Conservation (phyloP, 1,140 invertebrate genomes). For the Platyscapa corneri region DNA sequence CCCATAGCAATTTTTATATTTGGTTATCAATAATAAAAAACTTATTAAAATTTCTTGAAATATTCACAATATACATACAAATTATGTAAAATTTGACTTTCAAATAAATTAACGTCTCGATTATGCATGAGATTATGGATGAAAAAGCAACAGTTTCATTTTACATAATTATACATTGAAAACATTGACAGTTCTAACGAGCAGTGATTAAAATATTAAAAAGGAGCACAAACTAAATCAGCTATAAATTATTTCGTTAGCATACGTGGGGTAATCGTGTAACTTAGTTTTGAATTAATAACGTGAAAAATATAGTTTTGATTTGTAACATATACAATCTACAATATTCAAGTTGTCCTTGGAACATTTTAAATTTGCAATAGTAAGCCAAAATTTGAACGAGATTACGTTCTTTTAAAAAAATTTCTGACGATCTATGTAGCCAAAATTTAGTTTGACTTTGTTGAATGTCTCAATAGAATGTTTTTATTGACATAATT, state of each 20-base stretch:
- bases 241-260: slow-evolving; percentile 6
- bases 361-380: not conserved
- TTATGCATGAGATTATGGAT: not conserved
- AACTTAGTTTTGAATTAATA: not conserved
- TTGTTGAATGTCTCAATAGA: no score
- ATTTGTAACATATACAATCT: not conserved
- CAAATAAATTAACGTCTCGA: no score
- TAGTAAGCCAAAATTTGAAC: no score
- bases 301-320: not conserved
- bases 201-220: not conserved
- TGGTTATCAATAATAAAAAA: not conserved
- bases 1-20: not conserved
- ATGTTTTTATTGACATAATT: no score
- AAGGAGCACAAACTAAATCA: not conserved
- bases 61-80: not conserved
- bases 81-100: not conserved
- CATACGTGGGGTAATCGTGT: not conserved
- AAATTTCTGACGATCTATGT: no score
- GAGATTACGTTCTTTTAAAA: no score
- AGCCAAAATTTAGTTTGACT: no score
- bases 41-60: not conserved
- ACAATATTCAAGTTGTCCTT: not conserved
- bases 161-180: not conserved
- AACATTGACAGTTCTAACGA: not conserved
- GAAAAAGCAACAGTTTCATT: not conserved